Conservation (phyloP, 2,888 invertebrate species). For the Gastrophysa polygoni region DNA sequence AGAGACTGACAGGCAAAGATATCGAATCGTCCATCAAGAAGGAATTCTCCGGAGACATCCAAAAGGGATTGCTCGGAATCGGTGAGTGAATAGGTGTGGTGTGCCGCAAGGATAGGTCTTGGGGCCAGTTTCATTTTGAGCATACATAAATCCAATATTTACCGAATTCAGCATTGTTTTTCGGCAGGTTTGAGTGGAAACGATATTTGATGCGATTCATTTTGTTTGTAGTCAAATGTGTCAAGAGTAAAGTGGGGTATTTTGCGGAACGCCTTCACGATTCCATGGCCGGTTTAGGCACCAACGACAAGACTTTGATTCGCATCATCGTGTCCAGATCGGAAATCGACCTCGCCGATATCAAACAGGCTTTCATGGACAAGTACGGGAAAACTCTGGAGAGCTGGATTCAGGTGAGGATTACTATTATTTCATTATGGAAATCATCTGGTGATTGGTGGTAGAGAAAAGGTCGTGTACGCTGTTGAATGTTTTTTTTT, state of each 20-base stretch:
- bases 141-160: no score
- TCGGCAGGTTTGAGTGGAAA: no score
- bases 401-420: constrained; percentile 83
- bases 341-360: constrained; percentile 91
- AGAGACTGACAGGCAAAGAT: constrained; percentile 79
- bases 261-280: constrained; percentile 91
- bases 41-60: constrained; percentile 86
- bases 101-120: no score
- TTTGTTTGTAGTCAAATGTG: constrained; percentile 75
- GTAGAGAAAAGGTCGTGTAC: not conserved
- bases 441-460: not conserved
- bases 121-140: no score
- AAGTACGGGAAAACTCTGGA: constrained; percentile 82
- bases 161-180: no score
- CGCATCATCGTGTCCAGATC: constrained; percentile 90
- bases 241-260: constrained; percentile 88
- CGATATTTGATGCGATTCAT: no score
- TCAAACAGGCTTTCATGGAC: constrained; percentile 87
- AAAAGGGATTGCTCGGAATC: constrained; percentile 86
- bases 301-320: constrained; percentile 90
- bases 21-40: constrained; percentile 85
- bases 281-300: constrained; percentile 89
- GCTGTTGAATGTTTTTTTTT: no score
- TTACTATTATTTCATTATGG: not conserved
- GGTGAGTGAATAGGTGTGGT: constrained; percentile 71